These are phyloP conservation scores for Notechis scutatus DNA, from an alignment of 2,113 vertebrate species.

Conservation along the genomic window DNA sequence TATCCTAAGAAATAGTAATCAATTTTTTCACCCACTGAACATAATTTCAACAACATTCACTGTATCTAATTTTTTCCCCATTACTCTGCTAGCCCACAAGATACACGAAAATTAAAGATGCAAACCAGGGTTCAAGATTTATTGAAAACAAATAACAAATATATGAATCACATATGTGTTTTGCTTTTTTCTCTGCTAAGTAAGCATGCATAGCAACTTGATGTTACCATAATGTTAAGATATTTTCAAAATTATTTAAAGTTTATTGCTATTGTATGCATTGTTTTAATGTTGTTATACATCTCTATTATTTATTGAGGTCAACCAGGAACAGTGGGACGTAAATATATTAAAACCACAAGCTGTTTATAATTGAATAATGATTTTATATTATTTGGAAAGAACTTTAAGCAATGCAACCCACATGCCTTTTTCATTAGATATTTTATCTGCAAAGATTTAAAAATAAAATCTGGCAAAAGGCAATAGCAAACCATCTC, in stretches of 20 bases:
- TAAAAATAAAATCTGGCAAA: not conserved
- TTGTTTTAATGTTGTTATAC: not conserved
- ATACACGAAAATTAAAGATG: not conserved
- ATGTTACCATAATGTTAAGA: not conserved
- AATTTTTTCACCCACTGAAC: not conserved
- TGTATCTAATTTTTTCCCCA: slow-evolving; percentile 1
- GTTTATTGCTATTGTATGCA: not conserved
- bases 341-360: not conserved
- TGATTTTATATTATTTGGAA: not conserved
- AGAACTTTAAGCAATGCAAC: not conserved
- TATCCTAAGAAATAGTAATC: slow-evolving; percentile 4
- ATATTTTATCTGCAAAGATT: not conserved
- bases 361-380: not conserved
- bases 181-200: not conserved
- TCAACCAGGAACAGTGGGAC: not conserved
- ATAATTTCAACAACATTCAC: not conserved
- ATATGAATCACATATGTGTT: not conserved
- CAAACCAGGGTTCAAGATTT: not conserved
- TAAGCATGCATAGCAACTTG: not conserved
- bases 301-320: not conserved
- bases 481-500: not conserved
- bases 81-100: not conserved
- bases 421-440: not conserved
- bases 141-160: not conserved
- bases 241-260: not conserved